Conservation (phyloP, 2,113 vertebrate genomes). For the Willisornis vidua region DNA sequence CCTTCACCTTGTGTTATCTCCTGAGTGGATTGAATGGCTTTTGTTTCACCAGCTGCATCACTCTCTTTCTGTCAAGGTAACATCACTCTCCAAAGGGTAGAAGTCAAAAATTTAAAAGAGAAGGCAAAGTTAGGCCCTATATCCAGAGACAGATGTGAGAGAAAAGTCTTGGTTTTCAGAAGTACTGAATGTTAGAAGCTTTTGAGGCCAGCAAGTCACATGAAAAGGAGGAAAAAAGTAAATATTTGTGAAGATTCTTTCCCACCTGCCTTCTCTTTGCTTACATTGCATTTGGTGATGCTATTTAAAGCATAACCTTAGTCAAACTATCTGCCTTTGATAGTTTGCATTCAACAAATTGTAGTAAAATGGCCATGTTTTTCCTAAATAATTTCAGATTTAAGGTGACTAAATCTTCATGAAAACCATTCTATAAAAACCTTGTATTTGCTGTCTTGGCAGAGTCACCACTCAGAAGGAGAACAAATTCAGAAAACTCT, state of each 20-base stretch:
- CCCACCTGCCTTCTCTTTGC: neutral
- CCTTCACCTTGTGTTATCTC: neutral
- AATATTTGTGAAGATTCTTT: neutral
- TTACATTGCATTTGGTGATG: neutral
- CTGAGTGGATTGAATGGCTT: neutral
- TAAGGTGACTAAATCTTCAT: neutral
- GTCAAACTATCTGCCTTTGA: neutral
- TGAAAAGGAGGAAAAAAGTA: neutral
- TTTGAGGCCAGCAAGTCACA: neutral
- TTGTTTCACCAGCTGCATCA: neutral
- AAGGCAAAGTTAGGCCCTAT: neutral
- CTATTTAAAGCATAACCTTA: neutral
- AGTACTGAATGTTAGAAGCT: neutral
- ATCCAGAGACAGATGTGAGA: neutral
- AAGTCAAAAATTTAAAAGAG: neutral
- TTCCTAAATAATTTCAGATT: neutral
- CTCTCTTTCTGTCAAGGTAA: neutral
- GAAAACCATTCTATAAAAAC: slow-evolving; percentile 30
- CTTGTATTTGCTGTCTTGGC: slow-evolving; percentile 2
- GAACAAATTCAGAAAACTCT: slow-evolving; percentile 26
- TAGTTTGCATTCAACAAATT: neutral
- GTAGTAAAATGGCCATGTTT: neutral
- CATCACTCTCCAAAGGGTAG: neutral
- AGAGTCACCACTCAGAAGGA: neutral
- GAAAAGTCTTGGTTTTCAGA: neutral